phyloP scores from a whole-genome alignment of 1,140 invertebrate genomes.

The Phortica variegata region DNA sequence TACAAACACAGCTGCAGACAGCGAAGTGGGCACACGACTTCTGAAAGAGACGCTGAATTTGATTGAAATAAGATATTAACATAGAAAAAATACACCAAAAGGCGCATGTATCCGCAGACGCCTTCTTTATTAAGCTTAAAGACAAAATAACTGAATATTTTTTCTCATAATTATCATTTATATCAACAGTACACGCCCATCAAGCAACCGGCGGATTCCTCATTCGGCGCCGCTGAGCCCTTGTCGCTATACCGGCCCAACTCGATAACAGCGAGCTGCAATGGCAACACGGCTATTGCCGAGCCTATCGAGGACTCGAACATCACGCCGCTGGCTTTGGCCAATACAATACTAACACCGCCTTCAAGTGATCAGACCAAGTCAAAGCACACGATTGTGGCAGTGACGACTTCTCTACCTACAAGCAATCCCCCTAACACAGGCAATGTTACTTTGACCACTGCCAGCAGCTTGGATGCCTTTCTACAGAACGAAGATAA shows the following conservation, averaged over 20 bases:
- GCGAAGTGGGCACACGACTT: no score
- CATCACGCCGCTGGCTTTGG: slow-evolving; percentile 30
- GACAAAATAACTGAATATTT: no score
- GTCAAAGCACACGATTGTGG: background rate
- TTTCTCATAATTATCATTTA: no score
- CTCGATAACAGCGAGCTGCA: no score
- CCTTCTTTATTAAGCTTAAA: no score
- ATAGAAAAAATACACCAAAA: no score
- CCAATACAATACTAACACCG: slow-evolving; percentile 39
- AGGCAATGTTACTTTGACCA: slow-evolving; percentile 26
- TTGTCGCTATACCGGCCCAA: no score
- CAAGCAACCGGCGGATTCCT: slow-evolving; percentile 48
- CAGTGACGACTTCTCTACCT: background rate
- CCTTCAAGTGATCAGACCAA: slow-evolving; percentile 47
- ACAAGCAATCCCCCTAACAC: background rate
- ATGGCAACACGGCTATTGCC: slow-evolving; percentile 21
- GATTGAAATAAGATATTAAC: no score
- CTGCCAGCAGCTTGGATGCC: slow-evolving; percentile 37
- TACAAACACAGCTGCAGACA: no score
- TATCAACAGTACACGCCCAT: slow-evolving; percentile 43
- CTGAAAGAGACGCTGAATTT: no score
- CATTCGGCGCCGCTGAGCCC: slow-evolving; percentile 17
- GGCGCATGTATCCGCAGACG: no score
- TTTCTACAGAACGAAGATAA: slow-evolving; percentile 49
- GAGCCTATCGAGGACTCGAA: slow-evolving; percentile 22